A percentile compares a stretch with the other conserved stretches of the same genome.
Conservation (phyloP, 1,140 invertebrate genomes). For the Augochlora pura region DNA sequence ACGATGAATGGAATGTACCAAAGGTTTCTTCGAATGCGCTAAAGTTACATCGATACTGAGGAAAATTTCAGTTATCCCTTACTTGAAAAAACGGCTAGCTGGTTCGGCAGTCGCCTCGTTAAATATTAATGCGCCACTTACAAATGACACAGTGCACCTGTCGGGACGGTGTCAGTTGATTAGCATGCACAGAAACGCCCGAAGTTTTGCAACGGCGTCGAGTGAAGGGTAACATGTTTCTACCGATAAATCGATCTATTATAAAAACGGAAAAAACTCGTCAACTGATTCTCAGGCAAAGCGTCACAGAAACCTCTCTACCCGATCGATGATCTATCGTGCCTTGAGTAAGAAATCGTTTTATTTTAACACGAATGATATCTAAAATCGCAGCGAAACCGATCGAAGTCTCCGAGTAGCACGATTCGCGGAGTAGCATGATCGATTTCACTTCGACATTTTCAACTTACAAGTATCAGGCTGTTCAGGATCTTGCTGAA, state of each 20-base stretch:
- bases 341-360: not conserved
- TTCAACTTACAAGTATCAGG: slow-evolving; percentile 84
- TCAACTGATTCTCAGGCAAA: not conserved
- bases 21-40: too few relatives aligned
- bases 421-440: too few relatives aligned
- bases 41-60: too few relatives aligned
- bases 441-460: too few relatives aligned
- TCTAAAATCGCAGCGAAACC: not conserved
- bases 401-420: not conserved
- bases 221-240: slow-evolving; percentile 58
- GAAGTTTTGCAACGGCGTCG: slow-evolving; percentile 29
- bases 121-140: too few relatives aligned
- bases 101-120: too few relatives aligned
- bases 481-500: slow-evolving; percentile 85
- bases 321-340: not conserved
- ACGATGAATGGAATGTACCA: too few relatives aligned
- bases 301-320: not conserved
- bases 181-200: not conserved
- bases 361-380: not conserved
- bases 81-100: too few relatives aligned
- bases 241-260: not conserved
- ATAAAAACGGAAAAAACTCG: not conserved
- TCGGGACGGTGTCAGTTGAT: not conserved
- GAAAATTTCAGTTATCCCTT: too few relatives aligned
- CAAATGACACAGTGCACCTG: too few relatives aligned